Evolutionary conservation across 2,888 invertebrate species (phyloP).

Genomic region (Patella ulyssiponensis): DNA sequence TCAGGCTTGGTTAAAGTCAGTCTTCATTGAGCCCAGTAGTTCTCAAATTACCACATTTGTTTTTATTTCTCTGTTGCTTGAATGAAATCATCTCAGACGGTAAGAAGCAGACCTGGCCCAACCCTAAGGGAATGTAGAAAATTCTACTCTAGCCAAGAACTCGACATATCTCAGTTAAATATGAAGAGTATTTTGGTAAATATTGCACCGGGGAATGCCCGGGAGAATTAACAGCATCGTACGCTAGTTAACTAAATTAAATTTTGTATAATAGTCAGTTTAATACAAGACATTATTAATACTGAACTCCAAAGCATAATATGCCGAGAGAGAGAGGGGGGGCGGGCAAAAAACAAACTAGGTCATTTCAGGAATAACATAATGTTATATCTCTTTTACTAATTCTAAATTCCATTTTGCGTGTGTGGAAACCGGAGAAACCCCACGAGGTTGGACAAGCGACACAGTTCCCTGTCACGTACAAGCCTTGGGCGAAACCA

Average conservation of each 20-base stretch:
- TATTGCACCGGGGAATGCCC: not conserved
- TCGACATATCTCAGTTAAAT: not conserved
- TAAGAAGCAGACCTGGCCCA: not conserved
- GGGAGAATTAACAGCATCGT: not conserved
- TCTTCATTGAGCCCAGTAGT: constrained; percentile 6
- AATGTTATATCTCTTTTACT: too few species aligned
- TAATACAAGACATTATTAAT: too few species aligned
- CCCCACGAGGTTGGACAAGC: too few species aligned
- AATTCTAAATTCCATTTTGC: too few species aligned
- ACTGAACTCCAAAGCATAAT: too few species aligned
- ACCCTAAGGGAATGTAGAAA: constrained; percentile 9
- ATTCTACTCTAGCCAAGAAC: not conserved
- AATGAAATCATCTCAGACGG: constrained; percentile 9
- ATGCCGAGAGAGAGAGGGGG: too few species aligned
- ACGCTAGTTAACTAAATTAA: not conserved
- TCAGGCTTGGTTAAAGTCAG: constrained; percentile 11
- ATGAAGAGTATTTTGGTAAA: constrained; percentile 1
- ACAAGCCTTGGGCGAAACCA: too few species aligned
- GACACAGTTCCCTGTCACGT: too few species aligned
- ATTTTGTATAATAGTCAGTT: too few species aligned
- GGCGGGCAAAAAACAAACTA: too few species aligned
- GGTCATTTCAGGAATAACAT: too few species aligned
- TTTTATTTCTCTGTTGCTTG: constrained; percentile 1
- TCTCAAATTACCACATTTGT: constrained; percentile 10
- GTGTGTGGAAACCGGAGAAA: too few species aligned